Percentiles rank a stretch among this genome's conserved stretches.
Evolutionary conservation across 2,797 vertebrate genomes (phyloP).

Genomic region (Lindbergichthys nudifrons): DNA sequence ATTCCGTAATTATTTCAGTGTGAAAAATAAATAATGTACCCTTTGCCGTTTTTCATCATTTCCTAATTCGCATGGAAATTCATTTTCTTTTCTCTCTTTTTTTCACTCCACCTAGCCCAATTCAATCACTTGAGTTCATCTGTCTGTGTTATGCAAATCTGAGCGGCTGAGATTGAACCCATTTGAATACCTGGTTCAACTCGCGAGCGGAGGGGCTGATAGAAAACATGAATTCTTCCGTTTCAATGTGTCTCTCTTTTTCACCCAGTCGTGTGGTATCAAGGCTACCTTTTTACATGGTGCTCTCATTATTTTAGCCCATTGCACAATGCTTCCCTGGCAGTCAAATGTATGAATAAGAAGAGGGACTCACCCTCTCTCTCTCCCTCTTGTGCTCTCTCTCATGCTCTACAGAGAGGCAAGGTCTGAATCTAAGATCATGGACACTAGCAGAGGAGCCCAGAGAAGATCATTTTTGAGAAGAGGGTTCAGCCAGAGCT

Average conservation of each 20-base stretch:
- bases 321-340: slow-evolving; percentile 74
- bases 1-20: slow-evolving; percentile 80
- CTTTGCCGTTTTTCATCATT: slow-evolving; percentile 73
- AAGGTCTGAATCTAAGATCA: slow-evolving; percentile 73
- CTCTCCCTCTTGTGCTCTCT: slow-evolving; percentile 28
- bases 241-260: slow-evolving; percentile 81
- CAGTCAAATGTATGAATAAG: slow-evolving; percentile 74
- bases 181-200: slow-evolving; percentile 81
- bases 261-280: slow-evolving; percentile 75
- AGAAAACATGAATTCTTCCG: slow-evolving; percentile 80
- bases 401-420: slow-evolving; percentile 47
- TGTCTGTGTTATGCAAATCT: slow-evolving; percentile 85
- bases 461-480: slow-evolving; percentile 59
- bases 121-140: slow-evolving; percentile 86
- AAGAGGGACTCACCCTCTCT: slow-evolving; percentile 54
- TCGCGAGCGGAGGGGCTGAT: slow-evolving; percentile 71
- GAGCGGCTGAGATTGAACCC: slow-evolving; percentile 81
- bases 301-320: slow-evolving; percentile 80
- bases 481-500: slow-evolving; percentile 51
- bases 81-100: slow-evolving; percentile 71
- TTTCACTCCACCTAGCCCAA: slow-evolving; percentile 76
- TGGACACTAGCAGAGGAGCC: slow-evolving; percentile 61
- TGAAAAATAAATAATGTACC: slow-evolving; percentile 80
- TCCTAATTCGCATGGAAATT: slow-evolving; percentile 81
- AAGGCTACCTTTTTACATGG: slow-evolving; percentile 84